phyloP scores from a whole-genome alignment of 2,797 vertebrate genomes.

The Ctenosaura bakeri region DNA sequence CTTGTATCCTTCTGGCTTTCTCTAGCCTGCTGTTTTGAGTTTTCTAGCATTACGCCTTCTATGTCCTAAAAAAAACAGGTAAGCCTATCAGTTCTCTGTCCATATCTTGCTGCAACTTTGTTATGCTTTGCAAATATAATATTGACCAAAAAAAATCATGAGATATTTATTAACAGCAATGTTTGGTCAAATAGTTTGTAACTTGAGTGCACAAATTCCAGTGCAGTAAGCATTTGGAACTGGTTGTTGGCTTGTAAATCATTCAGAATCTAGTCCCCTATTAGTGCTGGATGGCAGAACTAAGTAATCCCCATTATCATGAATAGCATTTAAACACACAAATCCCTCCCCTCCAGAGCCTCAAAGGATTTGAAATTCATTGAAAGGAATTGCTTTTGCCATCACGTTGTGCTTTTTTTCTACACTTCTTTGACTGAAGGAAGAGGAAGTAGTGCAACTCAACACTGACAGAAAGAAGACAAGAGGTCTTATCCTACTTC shows the following conservation, averaged over 20 bases:
- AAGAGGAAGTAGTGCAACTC: slow-evolving; percentile 10
- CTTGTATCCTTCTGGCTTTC: not conserved
- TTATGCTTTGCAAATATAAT: not conserved
- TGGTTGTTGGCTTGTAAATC: slow-evolving; percentile 46
- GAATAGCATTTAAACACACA: slow-evolving; percentile 50
- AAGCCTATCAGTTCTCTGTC: not conserved
- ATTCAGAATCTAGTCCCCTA: slow-evolving; percentile 22
- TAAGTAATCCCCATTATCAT: slow-evolving; percentile 46
- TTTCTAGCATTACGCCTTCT: not conserved
- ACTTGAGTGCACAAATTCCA: slow-evolving; percentile 3
- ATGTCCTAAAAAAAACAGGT: not conserved
- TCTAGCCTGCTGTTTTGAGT: not conserved
- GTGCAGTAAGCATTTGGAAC: slow-evolving; percentile 5
- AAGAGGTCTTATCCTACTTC: slow-evolving; percentile 14
- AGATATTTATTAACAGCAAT: not conserved
- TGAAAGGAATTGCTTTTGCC: slow-evolving; percentile 39
- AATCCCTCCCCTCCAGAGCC: slow-evolving; percentile 36
- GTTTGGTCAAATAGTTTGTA: not conserved
- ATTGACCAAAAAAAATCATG: not conserved
- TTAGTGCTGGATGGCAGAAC: slow-evolving; percentile 32
- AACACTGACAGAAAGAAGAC: slow-evolving; percentile 15
- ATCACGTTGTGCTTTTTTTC: slow-evolving; percentile 31
- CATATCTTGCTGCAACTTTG: not conserved
- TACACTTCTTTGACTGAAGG: not conserved
- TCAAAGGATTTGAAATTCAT: slow-evolving; percentile 36